phyloP scores from a whole-genome alignment of 2,888 invertebrate species.

The Trissoscelio sp. region DNA sequence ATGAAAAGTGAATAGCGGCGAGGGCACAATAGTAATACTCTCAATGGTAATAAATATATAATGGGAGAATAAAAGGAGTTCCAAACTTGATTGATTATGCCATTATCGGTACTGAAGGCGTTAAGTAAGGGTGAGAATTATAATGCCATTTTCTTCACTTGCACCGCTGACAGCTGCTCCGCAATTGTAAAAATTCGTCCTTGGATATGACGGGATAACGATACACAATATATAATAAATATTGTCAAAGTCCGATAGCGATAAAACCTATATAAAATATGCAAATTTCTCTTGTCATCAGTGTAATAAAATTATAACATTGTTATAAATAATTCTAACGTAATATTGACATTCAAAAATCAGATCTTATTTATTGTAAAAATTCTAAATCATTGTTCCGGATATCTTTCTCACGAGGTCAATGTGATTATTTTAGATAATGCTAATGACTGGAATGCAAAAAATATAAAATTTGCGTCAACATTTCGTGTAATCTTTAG shows the following conservation, averaged over 20 bases:
- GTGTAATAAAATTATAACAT: neutral
- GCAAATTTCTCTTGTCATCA: neutral
- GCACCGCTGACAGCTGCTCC: slow-evolving; percentile 44
- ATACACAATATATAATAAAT: slow-evolving; percentile 31
- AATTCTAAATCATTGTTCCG: too few relatives aligned
- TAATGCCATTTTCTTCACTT: slow-evolving; percentile 37
- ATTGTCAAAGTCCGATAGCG: neutral
- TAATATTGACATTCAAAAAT: too few relatives aligned
- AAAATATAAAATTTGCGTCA: neutral
- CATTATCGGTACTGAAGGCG: slow-evolving; percentile 57
- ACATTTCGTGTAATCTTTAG: neutral
- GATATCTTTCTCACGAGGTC: neutral
- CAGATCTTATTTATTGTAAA: too few relatives aligned
- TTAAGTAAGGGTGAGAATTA: slow-evolving; percentile 56
- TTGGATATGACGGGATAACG: slow-evolving; percentile 19
- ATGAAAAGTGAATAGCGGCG: slow-evolving; percentile 41
- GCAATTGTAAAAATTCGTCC: slow-evolving; percentile 32
- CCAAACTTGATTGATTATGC: slow-evolving; percentile 62
- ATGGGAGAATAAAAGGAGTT: slow-evolving; percentile 59
- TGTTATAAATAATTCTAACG: neutral
- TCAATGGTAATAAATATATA: slow-evolving; percentile 57
- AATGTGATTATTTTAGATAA: neutral
- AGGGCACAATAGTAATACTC: slow-evolving; percentile 48
- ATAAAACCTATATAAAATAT: neutral
- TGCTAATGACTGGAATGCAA: neutral